Evolutionary conservation across 2,888 invertebrate genomes (phyloP).

Genomic region (Camptogramma bilineatum): DNA sequence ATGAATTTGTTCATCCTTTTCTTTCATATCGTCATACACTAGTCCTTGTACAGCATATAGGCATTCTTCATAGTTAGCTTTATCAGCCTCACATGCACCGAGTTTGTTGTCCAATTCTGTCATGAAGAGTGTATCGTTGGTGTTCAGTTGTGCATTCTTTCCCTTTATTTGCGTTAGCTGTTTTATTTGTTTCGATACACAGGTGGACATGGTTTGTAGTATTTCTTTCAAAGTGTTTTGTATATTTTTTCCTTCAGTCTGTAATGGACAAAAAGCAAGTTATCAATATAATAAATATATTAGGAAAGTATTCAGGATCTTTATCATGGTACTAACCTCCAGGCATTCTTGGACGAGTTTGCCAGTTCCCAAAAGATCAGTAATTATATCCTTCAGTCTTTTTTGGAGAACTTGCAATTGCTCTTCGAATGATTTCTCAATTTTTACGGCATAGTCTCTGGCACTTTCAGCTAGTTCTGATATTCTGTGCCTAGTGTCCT

Average conservation of each 20-base stretch:
- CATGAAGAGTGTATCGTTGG: slow-evolving; percentile 51
- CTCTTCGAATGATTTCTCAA: slow-evolving; percentile 45
- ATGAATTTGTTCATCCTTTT: slow-evolving; percentile 49
- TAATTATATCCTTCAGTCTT: slow-evolving; percentile 46
- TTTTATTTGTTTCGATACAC: slow-evolving; percentile 52
- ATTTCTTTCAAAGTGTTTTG: slow-evolving; percentile 50
- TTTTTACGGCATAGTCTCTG: slow-evolving; percentile 49
- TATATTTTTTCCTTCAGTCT: slow-evolving; percentile 54
- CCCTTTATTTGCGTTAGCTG: slow-evolving; percentile 39
- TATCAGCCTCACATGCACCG: slow-evolving; percentile 46
- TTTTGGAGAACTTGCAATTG: slow-evolving; percentile 48
- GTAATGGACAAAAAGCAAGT: slow-evolving; percentile 29
- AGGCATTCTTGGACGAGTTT: slow-evolving; percentile 55
- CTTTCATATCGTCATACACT: slow-evolving; percentile 51
- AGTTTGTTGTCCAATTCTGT: slow-evolving; percentile 51
- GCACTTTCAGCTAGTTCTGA: slow-evolving; percentile 49
- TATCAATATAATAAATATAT: not conserved
- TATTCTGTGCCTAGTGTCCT: slow-evolving; percentile 52
- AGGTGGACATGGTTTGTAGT: slow-evolving; percentile 47
- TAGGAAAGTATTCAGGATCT: not conserved
- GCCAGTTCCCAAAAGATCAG: slow-evolving; percentile 46
- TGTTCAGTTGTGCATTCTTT: slow-evolving; percentile 27
- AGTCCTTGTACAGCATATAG: slow-evolving; percentile 48
- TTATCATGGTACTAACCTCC: slow-evolving; percentile 44
- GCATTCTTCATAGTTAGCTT: slow-evolving; percentile 52